These are phyloP conservation scores for Drosophila setosimentum DNA, from an alignment of 2,888 invertebrate species.

Conservation along the genomic window DNA sequence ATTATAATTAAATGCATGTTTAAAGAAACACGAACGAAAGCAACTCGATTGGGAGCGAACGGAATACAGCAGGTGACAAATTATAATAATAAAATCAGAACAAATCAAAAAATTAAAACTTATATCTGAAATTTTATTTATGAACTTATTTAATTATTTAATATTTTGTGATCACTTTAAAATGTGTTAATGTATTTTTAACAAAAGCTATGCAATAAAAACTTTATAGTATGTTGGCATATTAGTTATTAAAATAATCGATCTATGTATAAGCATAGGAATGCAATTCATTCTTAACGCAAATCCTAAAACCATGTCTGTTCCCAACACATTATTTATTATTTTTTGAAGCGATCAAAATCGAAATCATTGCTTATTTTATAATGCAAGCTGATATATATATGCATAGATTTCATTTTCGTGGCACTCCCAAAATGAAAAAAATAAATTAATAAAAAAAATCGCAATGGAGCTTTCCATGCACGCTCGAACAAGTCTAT, in stretches of 20 bases:
- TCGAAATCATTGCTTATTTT: not conserved
- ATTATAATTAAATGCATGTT: not conserved
- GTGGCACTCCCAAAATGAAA: constrained; percentile 19
- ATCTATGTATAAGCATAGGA: not conserved
- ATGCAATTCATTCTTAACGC: not conserved
- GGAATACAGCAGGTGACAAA: not conserved
- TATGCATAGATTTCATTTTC: not conserved
- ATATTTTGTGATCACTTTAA: not conserved
- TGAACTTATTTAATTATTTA: not conserved
- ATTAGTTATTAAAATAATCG: not conserved
- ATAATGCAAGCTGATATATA: not conserved
- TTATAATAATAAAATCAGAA: not conserved
- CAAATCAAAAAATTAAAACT: not conserved
- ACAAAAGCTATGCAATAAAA: too few relatives aligned
- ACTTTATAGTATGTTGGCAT: not conserved
- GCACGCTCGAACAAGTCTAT: constrained; percentile 28
- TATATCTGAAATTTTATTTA: not conserved
- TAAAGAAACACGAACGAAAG: not conserved
- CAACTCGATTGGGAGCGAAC: not conserved
- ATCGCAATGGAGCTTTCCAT: constrained; percentile 24
- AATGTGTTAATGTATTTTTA: not conserved
- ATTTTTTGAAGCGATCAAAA: not conserved
- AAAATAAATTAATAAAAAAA: too few relatives aligned
- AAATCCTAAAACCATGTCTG: not conserved
- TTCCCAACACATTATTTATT: not conserved